These are phyloP conservation scores for Drosophila arawakana DNA, from an alignment of 1,140 invertebrate genomes.

Conservation along the genomic window DNA sequence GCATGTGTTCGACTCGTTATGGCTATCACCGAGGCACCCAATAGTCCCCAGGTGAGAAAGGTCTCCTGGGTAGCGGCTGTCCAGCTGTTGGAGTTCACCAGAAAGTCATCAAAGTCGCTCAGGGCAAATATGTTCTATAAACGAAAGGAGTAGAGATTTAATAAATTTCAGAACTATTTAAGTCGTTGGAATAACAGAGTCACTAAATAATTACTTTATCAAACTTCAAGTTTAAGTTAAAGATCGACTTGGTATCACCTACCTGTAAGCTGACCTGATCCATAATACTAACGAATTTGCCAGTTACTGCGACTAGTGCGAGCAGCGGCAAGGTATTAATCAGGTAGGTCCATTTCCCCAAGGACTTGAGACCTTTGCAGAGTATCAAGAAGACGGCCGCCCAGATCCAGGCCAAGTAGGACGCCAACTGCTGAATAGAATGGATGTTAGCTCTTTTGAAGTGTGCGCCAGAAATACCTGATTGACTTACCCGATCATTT, in stretches of 20 bases:
- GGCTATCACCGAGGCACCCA: constrained; percentile 94
- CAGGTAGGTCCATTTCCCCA: constrained; percentile 89
- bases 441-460: constrained; percentile 17
- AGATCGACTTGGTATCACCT: background rate
- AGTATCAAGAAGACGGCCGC: constrained; percentile 95
- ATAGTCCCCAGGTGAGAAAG: constrained; percentile 94
- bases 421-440: constrained; percentile 89
- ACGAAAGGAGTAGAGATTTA: background rate
- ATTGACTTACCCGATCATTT: constrained; percentile 75
- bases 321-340: constrained; percentile 67
- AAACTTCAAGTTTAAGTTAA: too few relatives aligned
- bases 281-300: constrained; percentile 72
- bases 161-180: too few relatives aligned
- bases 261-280: constrained; percentile 73
- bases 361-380: constrained; percentile 93
- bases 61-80: constrained; percentile 93
- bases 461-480: background rate
- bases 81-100: constrained; percentile 94
- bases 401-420: constrained; percentile 96
- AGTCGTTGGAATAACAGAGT: too few relatives aligned
- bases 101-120: constrained; percentile 93
- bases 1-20: constrained; percentile 88
- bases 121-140: constrained; percentile 89
- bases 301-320: constrained; percentile 59
- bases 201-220: too few relatives aligned